Conservation (phyloP, 2,888 invertebrate species). For the Crepidodera aurea region DNA sequence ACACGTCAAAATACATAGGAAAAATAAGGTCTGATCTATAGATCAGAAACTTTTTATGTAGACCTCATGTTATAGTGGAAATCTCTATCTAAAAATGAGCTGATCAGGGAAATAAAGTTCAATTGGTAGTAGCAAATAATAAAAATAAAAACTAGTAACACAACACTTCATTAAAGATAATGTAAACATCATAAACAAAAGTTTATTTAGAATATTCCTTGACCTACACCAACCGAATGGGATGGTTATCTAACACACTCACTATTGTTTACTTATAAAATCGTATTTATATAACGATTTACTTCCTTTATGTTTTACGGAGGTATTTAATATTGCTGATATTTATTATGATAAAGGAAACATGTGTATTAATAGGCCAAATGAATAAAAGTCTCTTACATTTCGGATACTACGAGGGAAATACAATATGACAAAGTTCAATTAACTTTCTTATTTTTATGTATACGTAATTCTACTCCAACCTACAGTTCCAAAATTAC, state of each 20-base stretch:
- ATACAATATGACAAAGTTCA: not conserved
- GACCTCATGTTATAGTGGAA: too few relatives aligned
- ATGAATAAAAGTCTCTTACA: not conserved
- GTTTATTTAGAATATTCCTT: constrained; percentile 27
- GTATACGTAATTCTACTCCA: too few relatives aligned
- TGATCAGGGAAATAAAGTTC: too few relatives aligned
- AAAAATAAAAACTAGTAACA: too few relatives aligned
- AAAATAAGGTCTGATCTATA: too few relatives aligned
- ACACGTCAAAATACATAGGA: too few relatives aligned
- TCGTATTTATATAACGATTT: constrained; percentile 26
- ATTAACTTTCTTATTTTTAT: too few relatives aligned
- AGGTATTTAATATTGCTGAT: constrained; percentile 20
- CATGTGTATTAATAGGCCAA: too few relatives aligned
- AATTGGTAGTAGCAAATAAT: too few relatives aligned
- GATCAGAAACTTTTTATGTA: too few relatives aligned
- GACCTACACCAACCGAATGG: constrained; percentile 27
- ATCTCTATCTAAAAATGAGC: too few relatives aligned
- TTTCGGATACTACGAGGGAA: not conserved
- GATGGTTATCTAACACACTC: constrained; percentile 28
- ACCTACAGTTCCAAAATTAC: too few relatives aligned
- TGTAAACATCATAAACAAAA: constrained; percentile 25
- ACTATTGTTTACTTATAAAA: constrained; percentile 29
- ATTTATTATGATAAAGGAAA: constrained; percentile 19
- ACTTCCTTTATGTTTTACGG: constrained; percentile 19
- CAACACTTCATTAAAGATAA: constrained; percentile 7